phyloP scores from a whole-genome alignment of 1,140 invertebrate genomes.

The Ectropis grisescens region DNA sequence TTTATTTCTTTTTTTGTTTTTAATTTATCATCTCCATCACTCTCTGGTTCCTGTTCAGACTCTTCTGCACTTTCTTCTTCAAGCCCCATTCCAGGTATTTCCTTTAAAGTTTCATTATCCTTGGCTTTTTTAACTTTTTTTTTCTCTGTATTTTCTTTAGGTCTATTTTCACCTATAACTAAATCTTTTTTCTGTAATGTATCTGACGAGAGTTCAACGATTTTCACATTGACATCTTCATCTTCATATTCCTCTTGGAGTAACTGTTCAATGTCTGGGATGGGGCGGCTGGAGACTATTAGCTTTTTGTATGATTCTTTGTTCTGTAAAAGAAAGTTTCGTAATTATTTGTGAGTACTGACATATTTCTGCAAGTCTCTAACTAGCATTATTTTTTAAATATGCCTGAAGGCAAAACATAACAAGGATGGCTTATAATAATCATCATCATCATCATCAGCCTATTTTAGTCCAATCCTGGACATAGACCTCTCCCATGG shows the following conservation, averaged over 20 bases:
- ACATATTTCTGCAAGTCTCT: too few relatives aligned
- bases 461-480: too few relatives aligned
- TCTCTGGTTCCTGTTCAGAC: constrained; percentile 32
- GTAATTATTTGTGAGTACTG: too few relatives aligned
- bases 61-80: constrained; percentile 59
- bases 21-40: constrained; percentile 38
- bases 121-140: constrained; percentile 20
- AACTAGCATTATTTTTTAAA: too few relatives aligned
- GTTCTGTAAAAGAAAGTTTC: constrained; percentile 68
- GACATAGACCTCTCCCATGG: too few relatives aligned
- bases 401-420: too few relatives aligned
- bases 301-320: constrained; percentile 76
- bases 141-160: constrained; percentile 36
- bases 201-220: constrained; percentile 77
- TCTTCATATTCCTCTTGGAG: constrained; percentile 78
- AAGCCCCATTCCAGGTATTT: constrained; percentile 55
- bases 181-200: constrained; percentile 75
- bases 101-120: constrained; percentile 18
- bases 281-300: constrained; percentile 73
- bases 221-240: constrained; percentile 81
- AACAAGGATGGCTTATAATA: too few relatives aligned
- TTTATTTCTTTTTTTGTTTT: constrained; percentile 76
- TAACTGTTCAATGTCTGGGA: constrained; percentile 78
- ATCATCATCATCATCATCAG: too few relatives aligned
- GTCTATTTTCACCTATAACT: constrained; percentile 79